These are phyloP conservation scores for Pentamera pediparva DNA, from an alignment of 53 echinoderm and acorn worm genomes.

Conservation along the genomic window DNA sequence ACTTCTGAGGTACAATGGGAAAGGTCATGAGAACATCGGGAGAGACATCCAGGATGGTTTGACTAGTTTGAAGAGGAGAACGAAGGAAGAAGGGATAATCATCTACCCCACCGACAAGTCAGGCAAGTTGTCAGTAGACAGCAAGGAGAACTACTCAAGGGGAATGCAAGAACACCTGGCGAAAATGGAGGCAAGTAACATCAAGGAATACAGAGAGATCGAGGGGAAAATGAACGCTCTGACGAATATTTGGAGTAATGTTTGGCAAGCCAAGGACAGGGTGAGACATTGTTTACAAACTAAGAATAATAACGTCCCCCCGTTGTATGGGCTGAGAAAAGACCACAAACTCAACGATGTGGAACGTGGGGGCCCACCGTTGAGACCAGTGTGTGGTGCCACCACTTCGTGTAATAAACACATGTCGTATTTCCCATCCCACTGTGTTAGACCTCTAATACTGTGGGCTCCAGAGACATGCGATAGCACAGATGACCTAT, in stretches of 20 bases:
- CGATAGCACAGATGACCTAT: constrained; percentile 27
- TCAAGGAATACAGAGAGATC: not conserved
- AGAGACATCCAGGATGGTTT: not conserved
- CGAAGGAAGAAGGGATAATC: not conserved
- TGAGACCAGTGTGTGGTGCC: constrained; percentile 29
- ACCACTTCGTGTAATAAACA: constrained; percentile 17
- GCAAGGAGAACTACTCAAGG: not conserved
- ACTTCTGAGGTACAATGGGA: not conserved
- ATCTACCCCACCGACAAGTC: not conserved
- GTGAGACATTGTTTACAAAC: constrained; percentile 15
- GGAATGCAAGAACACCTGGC: not conserved
- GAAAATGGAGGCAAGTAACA: not conserved
- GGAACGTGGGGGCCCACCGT: constrained; percentile 6
- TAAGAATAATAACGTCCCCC: constrained; percentile 25
- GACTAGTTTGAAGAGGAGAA: not conserved
- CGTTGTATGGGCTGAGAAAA: constrained; percentile 24
- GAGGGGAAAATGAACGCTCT: constrained; percentile 6
- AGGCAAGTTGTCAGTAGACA: constrained; percentile 1
- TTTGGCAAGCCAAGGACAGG: constrained; percentile 17
- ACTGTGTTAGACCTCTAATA: constrained; percentile 12
- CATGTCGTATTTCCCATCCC: constrained; percentile 11
- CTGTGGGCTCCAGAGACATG: not conserved
- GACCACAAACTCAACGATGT: constrained; percentile 9
- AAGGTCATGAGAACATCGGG: constrained; percentile 4
- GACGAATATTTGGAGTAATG: constrained; percentile 1